These are phyloP conservation scores for Eupithecia exiguata DNA, from an alignment of 2,888 invertebrate species.

Conservation along the genomic window DNA sequence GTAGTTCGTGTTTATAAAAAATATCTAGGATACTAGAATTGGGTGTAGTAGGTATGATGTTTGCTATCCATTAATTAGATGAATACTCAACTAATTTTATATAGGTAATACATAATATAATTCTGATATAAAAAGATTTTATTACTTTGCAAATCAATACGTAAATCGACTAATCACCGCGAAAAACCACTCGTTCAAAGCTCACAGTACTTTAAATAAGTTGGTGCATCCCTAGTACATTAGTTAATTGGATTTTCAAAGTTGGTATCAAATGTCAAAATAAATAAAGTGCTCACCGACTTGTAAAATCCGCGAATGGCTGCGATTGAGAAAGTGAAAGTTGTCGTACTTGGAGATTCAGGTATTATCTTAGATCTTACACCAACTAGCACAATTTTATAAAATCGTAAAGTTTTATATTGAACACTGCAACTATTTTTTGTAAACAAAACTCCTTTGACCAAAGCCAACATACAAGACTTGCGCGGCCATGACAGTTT, in stretches of 20 bases:
- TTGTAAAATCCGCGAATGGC: constrained; percentile 84
- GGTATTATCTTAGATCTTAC: constrained; percentile 80
- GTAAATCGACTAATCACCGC: neutral
- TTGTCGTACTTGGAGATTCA: constrained; percentile 96
- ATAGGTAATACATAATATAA: neutral
- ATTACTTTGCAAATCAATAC: neutral
- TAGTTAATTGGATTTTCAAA: neutral
- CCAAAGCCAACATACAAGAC: constrained; percentile 66
- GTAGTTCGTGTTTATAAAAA: neutral
- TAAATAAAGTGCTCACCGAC: constrained; percentile 63
- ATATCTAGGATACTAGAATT: no score
- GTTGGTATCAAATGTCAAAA: constrained; percentile 61
- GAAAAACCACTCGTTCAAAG: neutral
- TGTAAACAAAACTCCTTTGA: constrained; percentile 22
- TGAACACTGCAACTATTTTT: constrained; percentile 13
- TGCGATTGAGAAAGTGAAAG: constrained; percentile 94
- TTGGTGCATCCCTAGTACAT: neutral
- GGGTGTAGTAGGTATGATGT: no score
- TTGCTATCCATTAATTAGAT: no score
- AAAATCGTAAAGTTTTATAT: neutral
- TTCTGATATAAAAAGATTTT: neutral
- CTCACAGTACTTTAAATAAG: neutral
- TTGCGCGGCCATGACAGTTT: constrained; percentile 64
- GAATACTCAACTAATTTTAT: no score
- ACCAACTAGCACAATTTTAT: constrained; percentile 50